Percentiles rank a stretch among this genome's conserved stretches.
Conservation (phyloP, 2,113 vertebrate genomes). For the Herpailurus yagouaroundi region DNA sequence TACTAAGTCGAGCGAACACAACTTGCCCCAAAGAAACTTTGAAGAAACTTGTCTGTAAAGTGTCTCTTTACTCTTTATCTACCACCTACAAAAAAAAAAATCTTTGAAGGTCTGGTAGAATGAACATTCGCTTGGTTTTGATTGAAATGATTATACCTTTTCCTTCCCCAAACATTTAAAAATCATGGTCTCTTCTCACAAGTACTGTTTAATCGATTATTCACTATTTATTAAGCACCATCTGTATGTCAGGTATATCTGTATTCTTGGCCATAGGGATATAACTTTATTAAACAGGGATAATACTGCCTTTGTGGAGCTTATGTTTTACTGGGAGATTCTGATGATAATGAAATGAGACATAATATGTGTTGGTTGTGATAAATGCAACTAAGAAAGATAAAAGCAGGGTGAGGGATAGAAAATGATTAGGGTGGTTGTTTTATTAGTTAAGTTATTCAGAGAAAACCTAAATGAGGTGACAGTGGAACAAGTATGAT, state of each 20-base stretch:
- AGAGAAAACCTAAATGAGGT: background rate
- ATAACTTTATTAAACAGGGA: background rate
- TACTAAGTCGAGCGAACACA: constrained; percentile 4
- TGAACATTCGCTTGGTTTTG: constrained; percentile 17
- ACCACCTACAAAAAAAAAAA: background rate
- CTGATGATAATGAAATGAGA: background rate
- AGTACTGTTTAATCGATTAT: background rate
- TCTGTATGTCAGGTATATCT: background rate
- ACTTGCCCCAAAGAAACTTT: background rate
- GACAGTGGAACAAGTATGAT: background rate
- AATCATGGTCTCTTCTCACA: background rate
- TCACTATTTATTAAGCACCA: background rate
- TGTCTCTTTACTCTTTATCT: background rate
- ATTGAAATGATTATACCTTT: background rate
- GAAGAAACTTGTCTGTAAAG: background rate
- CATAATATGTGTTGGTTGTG: background rate
- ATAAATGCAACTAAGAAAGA: background rate
- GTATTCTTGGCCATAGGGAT: background rate
- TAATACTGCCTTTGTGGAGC: background rate
- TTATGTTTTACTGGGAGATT: constrained; percentile 3
- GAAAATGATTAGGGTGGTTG: background rate
- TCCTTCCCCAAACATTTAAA: constrained; percentile 21
- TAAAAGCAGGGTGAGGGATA: background rate
- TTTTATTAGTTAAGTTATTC: constrained; percentile 17
- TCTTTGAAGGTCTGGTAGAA: background rate